Evolutionary conservation across 2,113 vertebrate species (phyloP).

Genomic region (Lipophrys pholis): DNA sequence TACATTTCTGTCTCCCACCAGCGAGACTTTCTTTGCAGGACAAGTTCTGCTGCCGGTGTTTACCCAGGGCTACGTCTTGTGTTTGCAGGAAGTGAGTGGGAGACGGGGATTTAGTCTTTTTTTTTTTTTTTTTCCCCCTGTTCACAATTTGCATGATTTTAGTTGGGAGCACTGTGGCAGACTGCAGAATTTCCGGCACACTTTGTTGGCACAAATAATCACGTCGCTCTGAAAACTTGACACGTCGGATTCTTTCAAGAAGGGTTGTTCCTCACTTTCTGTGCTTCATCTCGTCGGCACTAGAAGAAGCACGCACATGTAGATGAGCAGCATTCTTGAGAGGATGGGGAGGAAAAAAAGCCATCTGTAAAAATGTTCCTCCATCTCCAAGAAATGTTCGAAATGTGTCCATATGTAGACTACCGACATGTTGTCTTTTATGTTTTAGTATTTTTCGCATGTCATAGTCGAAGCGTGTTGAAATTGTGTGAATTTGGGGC

Average conservation of each 20-base stretch:
- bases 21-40: slow-evolving; percentile 14
- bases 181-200: slow-evolving; percentile 26
- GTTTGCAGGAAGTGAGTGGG: slow-evolving; percentile 41
- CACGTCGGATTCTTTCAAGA: slow-evolving; percentile 31
- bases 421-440: too few relatives aligned
- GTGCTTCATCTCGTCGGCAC: neutral
- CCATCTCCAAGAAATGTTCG: too few relatives aligned
- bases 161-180: slow-evolving; percentile 34
- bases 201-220: slow-evolving; percentile 34
- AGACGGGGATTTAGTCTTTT: slow-evolving; percentile 38
- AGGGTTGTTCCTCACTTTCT: slow-evolving; percentile 1
- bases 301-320: neutral
- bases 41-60: slow-evolving; percentile 52
- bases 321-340: slow-evolving; percentile 9
- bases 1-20: slow-evolving; percentile 38
- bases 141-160: slow-evolving; percentile 52
- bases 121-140: slow-evolving; percentile 13
- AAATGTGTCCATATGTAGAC: too few relatives aligned
- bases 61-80: slow-evolving; percentile 33
- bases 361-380: too few relatives aligned
- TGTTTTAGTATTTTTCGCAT: too few relatives aligned
- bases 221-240: slow-evolving; percentile 15
- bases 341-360: too few relatives aligned
- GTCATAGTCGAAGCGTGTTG: too few relatives aligned
- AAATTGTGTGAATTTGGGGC: too few relatives aligned